Conservation (phyloP, 2,113 vertebrate species). For the Panthera uncia region DNA sequence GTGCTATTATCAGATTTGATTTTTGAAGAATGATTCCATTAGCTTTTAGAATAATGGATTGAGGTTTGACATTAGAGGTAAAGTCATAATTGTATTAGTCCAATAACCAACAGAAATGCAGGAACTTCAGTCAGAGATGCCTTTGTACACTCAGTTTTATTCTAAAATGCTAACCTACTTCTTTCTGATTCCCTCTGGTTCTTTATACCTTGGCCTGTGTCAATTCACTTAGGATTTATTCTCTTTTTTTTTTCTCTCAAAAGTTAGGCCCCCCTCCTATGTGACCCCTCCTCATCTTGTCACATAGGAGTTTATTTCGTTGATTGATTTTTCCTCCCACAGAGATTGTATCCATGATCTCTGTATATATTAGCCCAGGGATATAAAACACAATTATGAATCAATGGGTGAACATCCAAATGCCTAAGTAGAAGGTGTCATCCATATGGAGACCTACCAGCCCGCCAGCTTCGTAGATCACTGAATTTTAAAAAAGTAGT, state of each 20-base stretch:
- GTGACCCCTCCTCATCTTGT: background rate
- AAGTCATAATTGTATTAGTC: constrained; percentile 15
- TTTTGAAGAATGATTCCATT: constrained; percentile 53
- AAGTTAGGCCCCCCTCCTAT: background rate
- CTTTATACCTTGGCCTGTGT: background rate
- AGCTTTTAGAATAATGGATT: background rate
- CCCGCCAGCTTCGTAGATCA: background rate
- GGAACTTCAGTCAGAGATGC: background rate
- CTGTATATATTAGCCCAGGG: background rate
- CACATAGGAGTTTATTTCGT: background rate
- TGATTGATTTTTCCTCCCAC: background rate
- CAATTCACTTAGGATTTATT: background rate
- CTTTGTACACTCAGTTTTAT: background rate
- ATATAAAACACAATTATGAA: constrained; percentile 6
- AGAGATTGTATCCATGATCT: background rate
- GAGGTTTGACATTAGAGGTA: background rate
- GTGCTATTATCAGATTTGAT: constrained; percentile 20
- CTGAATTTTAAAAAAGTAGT: background rate
- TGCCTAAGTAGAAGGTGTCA: background rate
- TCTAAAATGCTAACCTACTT: background rate
- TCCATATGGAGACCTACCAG: background rate
- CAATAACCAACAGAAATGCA: background rate
- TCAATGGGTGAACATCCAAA: background rate
- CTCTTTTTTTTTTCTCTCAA: background rate
- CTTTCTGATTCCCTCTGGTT: constrained; percentile 11